Conservation (phyloP, 1,140 invertebrate genomes). For the Zaprionus vittiger region DNA sequence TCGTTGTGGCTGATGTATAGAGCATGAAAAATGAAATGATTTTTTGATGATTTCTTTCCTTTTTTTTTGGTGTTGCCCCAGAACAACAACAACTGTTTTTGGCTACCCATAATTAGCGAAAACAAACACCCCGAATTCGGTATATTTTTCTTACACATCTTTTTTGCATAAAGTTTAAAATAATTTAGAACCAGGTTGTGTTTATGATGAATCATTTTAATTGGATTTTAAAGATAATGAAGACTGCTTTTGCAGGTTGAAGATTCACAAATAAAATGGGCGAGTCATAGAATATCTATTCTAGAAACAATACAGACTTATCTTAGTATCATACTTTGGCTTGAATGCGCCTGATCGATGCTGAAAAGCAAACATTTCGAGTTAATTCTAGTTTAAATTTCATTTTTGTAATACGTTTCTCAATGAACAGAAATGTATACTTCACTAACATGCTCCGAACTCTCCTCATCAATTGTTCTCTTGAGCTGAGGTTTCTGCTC, state of each 20-base stretch:
- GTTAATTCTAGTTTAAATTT: neutral
- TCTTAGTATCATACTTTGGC: no score
- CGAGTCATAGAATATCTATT: neutral
- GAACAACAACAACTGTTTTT: constrained; percentile 16
- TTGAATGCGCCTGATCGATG: no score
- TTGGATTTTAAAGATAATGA: constrained; percentile 47
- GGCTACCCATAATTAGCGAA: constrained; percentile 51
- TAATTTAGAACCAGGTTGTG: constrained; percentile 11
- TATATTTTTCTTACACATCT: constrained; percentile 32
- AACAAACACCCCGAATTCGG: constrained; percentile 50
- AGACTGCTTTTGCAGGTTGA: constrained; percentile 4
- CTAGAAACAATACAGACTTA: no score
- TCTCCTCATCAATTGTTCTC: neutral
- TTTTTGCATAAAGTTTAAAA: constrained; percentile 8
- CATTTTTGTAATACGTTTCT: neutral
- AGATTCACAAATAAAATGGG: neutral
- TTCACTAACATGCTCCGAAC: constrained; percentile 57
- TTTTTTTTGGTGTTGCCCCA: constrained; percentile 5
- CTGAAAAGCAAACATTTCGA: no score
- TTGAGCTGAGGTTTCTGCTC: constrained; percentile 24
- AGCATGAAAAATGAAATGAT: constrained; percentile 60
- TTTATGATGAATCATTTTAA: constrained; percentile 25
- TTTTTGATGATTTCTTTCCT: constrained; percentile 63
- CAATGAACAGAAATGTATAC: constrained; percentile 21
- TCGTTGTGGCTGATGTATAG: constrained; percentile 44